Evolutionary conservation across 1,140 invertebrate genomes (phyloP).

Genomic region (Dolichoris vasculosae): DNA sequence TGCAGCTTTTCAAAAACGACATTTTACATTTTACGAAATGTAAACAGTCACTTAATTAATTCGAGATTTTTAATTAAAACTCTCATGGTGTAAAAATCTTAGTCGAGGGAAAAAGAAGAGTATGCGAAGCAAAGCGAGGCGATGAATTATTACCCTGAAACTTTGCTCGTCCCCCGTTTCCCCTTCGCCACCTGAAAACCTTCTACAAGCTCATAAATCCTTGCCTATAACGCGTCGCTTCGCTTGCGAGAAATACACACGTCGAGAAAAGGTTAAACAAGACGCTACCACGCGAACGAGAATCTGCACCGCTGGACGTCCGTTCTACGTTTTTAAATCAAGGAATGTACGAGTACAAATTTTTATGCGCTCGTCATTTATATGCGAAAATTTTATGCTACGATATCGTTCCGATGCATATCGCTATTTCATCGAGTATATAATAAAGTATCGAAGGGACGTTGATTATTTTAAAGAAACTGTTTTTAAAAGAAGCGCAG

Average conservation of each 20-base stretch:
- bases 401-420: too few relatives aligned
- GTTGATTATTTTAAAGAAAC: too few relatives aligned
- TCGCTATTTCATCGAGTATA: too few relatives aligned
- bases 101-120: not conserved
- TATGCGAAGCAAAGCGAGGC: not conserved
- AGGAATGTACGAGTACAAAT: not conserved
- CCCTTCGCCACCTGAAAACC: not conserved
- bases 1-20: not conserved
- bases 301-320: not conserved
- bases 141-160: slow-evolving; percentile 25
- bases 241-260: not conserved
- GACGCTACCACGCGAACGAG: slow-evolving; percentile 1
- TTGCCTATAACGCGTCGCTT: slow-evolving; percentile 21
- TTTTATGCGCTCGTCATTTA: not conserved
- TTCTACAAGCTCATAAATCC: slow-evolving; percentile 35
- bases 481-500: too few relatives aligned
- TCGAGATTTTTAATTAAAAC: slow-evolving; percentile 23
- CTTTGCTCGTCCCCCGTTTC: not conserved
- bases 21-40: not conserved
- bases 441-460: too few relatives aligned
- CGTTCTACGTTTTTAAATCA: too few relatives aligned
- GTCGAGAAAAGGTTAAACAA: slow-evolving; percentile 31
- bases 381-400: too few relatives aligned
- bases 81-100: not conserved
- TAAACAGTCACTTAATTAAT: slow-evolving; percentile 7